Evolutionary conservation across 2,888 invertebrate genomes (phyloP).

Genomic region (Tipula lateralis): DNA sequence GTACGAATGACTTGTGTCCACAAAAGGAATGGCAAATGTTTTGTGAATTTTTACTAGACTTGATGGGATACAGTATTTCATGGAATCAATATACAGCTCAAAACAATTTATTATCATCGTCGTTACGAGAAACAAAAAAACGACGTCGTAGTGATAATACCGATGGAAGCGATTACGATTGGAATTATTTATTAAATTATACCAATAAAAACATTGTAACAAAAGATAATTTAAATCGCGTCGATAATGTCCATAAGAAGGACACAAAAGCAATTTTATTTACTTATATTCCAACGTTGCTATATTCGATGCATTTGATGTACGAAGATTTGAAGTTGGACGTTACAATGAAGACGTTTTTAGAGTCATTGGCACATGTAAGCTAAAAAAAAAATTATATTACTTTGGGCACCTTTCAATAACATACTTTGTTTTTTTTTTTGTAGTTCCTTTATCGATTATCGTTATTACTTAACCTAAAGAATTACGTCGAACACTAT

Average conservation of each 20-base stretch:
- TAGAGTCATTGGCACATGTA: constrained; percentile 60
- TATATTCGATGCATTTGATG: constrained; percentile 78
- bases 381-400: not conserved
- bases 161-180: constrained; percentile 74
- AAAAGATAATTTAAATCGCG: constrained; percentile 28
- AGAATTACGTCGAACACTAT: constrained; percentile 72
- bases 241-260: not conserved
- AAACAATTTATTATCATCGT: constrained; percentile 37
- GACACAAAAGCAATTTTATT: constrained; percentile 62
- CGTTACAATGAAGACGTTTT: constrained; percentile 60
- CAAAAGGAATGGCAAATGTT: constrained; percentile 79
- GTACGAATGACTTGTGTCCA: constrained; percentile 68
- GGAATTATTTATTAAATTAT: constrained; percentile 60
- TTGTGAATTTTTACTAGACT: constrained; percentile 51
- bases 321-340: constrained; percentile 90
- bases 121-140: constrained; percentile 63
- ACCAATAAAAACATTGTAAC: constrained; percentile 36
- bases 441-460: constrained; percentile 65
- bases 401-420: not conserved
- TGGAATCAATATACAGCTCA: not conserved
- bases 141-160: constrained; percentile 64
- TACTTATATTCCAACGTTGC: constrained; percentile 65
- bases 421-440: not conserved
- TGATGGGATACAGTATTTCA: not conserved
- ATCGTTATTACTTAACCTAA: constrained; percentile 67